A percentile compares a stretch with the other conserved stretches of the same genome.
phyloP scores from a whole-genome alignment of 1,140 invertebrate genomes.

The Colletes latitarsis region DNA sequence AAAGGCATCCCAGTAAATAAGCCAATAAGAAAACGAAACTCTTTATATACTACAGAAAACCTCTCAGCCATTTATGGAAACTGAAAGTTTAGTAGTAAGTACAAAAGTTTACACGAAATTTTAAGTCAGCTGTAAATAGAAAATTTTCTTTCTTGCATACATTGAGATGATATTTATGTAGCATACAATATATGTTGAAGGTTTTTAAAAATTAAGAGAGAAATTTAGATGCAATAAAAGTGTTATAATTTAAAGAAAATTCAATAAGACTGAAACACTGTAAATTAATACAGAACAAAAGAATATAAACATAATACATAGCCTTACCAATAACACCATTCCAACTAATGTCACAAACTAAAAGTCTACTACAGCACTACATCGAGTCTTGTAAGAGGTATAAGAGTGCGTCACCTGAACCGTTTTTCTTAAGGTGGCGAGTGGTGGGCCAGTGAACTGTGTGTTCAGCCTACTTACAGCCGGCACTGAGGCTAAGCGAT shows the following conservation, averaged over 20 bases:
- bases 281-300: conserved; percentile 25
- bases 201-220: conserved; percentile 9
- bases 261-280: conserved; percentile 8
- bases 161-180: background rate
- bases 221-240: conserved; percentile 29
- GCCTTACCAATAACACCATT: conserved; percentile 69
- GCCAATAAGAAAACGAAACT: conserved; percentile 46
- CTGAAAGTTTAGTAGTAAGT: background rate
- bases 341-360: conserved; percentile 66
- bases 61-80: conserved; percentile 10
- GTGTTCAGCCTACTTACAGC: conserved; percentile 83
- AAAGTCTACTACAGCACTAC: conserved; percentile 77
- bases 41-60: conserved; percentile 22
- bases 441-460: conserved; percentile 83
- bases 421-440: conserved; percentile 83
- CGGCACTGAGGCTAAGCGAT: conserved; percentile 83
- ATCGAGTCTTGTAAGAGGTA: conserved; percentile 80
- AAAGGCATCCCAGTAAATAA: conserved; percentile 58
- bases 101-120: background rate
- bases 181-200: background rate
- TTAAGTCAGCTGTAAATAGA: background rate
- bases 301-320: conserved; percentile 54
- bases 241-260: conserved; percentile 29
- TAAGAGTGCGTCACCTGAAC: conserved; percentile 80
- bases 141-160: background rate